Percentiles rank a stretch among this genome's conserved stretches.
Conservation (phyloP, 2,797 vertebrate species). For the Perodicticus potto region DNA sequence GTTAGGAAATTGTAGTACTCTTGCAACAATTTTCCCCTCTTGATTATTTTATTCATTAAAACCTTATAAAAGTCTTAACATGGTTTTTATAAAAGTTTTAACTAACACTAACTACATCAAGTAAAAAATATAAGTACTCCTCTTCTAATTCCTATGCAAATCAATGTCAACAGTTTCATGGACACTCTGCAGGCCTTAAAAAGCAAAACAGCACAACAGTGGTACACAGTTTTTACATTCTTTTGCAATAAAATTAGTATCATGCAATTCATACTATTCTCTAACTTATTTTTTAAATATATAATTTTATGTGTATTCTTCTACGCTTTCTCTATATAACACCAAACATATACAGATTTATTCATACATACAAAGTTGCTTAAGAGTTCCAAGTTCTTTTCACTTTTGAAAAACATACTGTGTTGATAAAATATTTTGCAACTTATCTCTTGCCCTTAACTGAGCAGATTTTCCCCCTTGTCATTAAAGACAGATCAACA, state of each 20-base stretch:
- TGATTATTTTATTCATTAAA: conserved; percentile 39
- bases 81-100: not conserved
- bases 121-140: not conserved
- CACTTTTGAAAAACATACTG: not conserved
- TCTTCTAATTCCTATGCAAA: conserved; percentile 28
- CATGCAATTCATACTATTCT: not conserved
- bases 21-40: conserved; percentile 5
- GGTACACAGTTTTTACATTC: not conserved
- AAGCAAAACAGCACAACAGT: not conserved
- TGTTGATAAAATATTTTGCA: not conserved
- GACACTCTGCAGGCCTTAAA: not conserved
- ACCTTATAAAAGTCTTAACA: not conserved
- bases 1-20: not conserved
- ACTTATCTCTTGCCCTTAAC: not conserved
- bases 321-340: not conserved
- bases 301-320: conserved; percentile 11
- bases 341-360: not conserved
- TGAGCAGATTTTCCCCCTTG: not conserved
- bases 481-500: not conserved
- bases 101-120: not conserved
- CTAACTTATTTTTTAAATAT: not conserved
- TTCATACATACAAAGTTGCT: not conserved
- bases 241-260: conserved; percentile 6
- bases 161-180: not conserved
- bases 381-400: not conserved